Evolutionary conservation across 2,888 invertebrate genomes (phyloP), one percentile per base, ranked within the genome.

Genomic region (Eumerus sabulonum): DNA sequence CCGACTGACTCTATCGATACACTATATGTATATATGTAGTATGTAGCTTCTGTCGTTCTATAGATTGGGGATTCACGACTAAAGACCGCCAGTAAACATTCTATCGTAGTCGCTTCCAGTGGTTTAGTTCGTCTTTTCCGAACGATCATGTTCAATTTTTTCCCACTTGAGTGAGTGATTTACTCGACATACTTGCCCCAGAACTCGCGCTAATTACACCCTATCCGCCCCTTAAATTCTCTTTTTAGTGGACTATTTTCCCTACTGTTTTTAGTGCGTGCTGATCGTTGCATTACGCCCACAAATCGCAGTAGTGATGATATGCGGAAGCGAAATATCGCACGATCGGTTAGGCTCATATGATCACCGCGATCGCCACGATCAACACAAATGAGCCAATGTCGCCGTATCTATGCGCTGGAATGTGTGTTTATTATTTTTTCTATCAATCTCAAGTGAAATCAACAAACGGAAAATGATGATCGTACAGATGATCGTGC

Each of bases 71-170:
- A 73, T 68, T 72, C 57, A 73, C 62, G 48, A 50, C 67, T 68
- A 68, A n/a, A 16, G 67, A 42, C 68, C 57, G 57, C 54, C 79
- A 79, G 79, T 79, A 59, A 79, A 64, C 56, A 54, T 79, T 74
- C 79, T 73, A 77, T 77, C 74, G 79, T 68, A 74, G 74, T 74
- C 79, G 74, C 59, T 74, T 79, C 59, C 73, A 79, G 79, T 74
- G 74, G 79, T 68, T 79, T 64, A 19, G 60, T 63, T 62, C 14
- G 51, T 40, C 42, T 53, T 18, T 53, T 53, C 48, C 62, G 45
- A 64, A 17, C 35, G 38, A 36, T 45, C 53, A 35, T 38, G 45
- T 17, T 53, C n/a, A 11, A 0, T 12, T 40, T 51, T 14, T 42
- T 12, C 13, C 16, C 12, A 2, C 42, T 59, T 27, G 27, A 27